These are phyloP conservation scores for Aleiodes sp. DNA, from an alignment of 1,140 invertebrate genomes.

Conservation along the genomic window DNA sequence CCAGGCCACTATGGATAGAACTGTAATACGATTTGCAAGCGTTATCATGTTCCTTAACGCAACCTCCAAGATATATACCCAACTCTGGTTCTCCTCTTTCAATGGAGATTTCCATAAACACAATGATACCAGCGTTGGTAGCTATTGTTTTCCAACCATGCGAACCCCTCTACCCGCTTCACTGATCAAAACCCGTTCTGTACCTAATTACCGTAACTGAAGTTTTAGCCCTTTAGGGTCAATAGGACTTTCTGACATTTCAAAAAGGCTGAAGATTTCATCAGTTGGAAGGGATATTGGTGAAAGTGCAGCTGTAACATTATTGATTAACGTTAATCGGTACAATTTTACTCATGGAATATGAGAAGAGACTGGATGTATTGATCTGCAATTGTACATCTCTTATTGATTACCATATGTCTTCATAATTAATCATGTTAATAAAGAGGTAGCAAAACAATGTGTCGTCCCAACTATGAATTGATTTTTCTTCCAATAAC, in stretches of 20 bases:
- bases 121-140: conserved; percentile 36
- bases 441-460: too few species aligned
- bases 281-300: background rate
- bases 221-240: background rate
- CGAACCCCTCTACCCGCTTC: too few species aligned
- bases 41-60: conserved; percentile 52
- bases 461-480: too few species aligned
- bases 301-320: background rate
- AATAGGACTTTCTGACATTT: background rate
- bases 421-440: too few species aligned
- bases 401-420: too few species aligned
- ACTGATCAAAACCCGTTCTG: too few species aligned
- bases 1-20: conserved; percentile 28
- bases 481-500: too few species aligned
- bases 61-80: conserved; percentile 11
- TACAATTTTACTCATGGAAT: too few species aligned
- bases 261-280: conserved; percentile 1
- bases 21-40: conserved; percentile 63
- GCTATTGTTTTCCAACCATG: conserved; percentile 50
- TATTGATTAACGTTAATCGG: background rate
- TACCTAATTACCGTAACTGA: conserved; percentile 19
- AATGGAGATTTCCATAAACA: conserved; percentile 51
- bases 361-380: too few species aligned
- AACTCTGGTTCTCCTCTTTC: background rate
- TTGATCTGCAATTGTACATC: too few species aligned